Evolutionary conservation across 2,888 invertebrate species (phyloP).

Genomic region (Linyphia triangularis): DNA sequence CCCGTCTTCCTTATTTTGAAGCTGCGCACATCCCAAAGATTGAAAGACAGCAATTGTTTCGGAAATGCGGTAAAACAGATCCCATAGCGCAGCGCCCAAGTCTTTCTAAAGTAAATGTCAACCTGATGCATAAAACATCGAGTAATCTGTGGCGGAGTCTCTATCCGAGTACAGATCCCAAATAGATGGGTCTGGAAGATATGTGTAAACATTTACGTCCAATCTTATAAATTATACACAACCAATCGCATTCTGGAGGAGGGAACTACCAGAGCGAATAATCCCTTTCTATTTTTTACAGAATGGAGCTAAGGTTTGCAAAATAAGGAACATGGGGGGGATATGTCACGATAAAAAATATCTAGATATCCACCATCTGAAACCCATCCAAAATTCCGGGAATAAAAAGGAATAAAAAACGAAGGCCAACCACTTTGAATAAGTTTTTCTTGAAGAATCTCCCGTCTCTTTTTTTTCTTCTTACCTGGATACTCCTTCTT

Average conservation of each 20-base stretch:
- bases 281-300: neutral
- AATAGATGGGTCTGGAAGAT: slow-evolving; percentile 1
- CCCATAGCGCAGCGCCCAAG: neutral
- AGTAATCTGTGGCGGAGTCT: slow-evolving; percentile 32
- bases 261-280: neutral
- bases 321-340: neutral
- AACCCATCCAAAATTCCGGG: slow-evolving; percentile 49
- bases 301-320: neutral
- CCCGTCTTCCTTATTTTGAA: slow-evolving; percentile 30
- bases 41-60: slow-evolving; percentile 47
- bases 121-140: slow-evolving; percentile 60
- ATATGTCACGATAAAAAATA: neutral
- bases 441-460: slow-evolving; percentile 36
- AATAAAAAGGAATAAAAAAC: neutral
- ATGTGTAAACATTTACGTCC: slow-evolving; percentile 59
- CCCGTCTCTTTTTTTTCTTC: neutral
- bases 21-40: slow-evolving; percentile 28
- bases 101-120: slow-evolving; percentile 14
- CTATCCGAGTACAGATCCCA: slow-evolving; percentile 5
- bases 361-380: neutral
- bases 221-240: slow-evolving; percentile 63
- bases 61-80: slow-evolving; percentile 28
- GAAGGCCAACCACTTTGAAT: slow-evolving; percentile 57
- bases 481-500: slow-evolving; percentile 31
- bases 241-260: slow-evolving; percentile 9